Conservation (phyloP, 2,888 invertebrate species). For the Cryptosula pallasiana region DNA sequence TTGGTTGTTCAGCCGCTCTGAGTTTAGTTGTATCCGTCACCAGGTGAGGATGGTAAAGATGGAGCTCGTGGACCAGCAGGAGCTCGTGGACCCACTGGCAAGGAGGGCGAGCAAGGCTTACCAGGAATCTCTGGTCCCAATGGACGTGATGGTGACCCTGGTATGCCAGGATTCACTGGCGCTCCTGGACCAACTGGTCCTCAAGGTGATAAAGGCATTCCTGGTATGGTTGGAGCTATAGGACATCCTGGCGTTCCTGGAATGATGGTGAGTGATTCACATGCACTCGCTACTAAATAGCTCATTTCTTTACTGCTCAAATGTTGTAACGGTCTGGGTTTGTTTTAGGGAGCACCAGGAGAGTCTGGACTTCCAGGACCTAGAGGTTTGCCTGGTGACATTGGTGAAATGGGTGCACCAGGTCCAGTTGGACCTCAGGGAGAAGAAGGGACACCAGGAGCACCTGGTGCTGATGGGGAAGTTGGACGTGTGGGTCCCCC, state of each 20-base stretch:
- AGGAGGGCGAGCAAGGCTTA: background rate
- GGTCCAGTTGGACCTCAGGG: constrained; percentile 12
- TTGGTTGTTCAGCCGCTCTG: no score
- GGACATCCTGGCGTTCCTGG: constrained; percentile 25
- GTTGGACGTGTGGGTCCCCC: background rate
- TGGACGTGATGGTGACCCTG: constrained; percentile 25
- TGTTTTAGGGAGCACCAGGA: constrained; percentile 13
- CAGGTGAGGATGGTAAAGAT: constrained; percentile 20
- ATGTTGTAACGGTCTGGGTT: background rate
- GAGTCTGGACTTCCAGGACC: constrained; percentile 5
- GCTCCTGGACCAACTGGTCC: constrained; percentile 25
- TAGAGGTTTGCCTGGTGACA: background rate
- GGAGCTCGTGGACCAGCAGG: background rate
- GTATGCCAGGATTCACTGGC: constrained; percentile 25
- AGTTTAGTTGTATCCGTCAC: no score
- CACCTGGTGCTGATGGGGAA: constrained; percentile 9
- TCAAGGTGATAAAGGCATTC: constrained; percentile 25
- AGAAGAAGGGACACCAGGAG: constrained; percentile 7
- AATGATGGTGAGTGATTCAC: constrained; percentile 5
- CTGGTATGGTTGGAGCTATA: constrained; percentile 24
- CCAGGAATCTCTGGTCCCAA: constrained; percentile 26
- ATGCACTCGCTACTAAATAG: background rate
- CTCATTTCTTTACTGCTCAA: background rate
- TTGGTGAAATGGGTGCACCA: background rate
- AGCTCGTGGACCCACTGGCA: background rate